phyloP scores from a whole-genome alignment of 2,888 invertebrate genomes.

The Candidula unifasciata region DNA sequence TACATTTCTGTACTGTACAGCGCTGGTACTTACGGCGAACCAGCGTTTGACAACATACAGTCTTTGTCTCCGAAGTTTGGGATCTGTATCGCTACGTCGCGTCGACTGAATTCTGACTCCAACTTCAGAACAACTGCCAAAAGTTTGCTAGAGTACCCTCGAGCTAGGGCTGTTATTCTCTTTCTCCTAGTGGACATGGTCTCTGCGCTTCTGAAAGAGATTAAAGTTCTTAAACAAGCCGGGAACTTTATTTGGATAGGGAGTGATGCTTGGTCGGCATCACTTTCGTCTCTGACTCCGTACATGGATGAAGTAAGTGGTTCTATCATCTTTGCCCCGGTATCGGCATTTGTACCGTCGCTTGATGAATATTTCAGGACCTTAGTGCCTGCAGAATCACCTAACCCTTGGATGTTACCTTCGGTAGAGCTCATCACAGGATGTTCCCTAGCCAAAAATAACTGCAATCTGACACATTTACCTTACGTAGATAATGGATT shows the following conservation, averaged over 20 bases:
- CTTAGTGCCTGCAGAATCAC: not conserved
- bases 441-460: slow-evolving; percentile 56
- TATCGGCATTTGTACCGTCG: not conserved
- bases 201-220: slow-evolving; percentile 52
- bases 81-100: slow-evolving; percentile 61
- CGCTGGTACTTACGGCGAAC: slow-evolving; percentile 80
- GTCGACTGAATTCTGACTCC: slow-evolving; percentile 13
- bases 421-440: slow-evolving; percentile 65
- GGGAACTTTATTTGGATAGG: slow-evolving; percentile 67
- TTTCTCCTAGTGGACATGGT: slow-evolving; percentile 57
- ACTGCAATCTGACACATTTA: slow-evolving; percentile 11
- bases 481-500: not conserved
- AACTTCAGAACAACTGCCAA: not conserved
- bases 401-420: slow-evolving; percentile 67
- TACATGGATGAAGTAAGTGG: slow-evolving; percentile 58
- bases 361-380: slow-evolving; percentile 31
- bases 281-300: slow-evolving; percentile 48
- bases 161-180: slow-evolving; percentile 63
- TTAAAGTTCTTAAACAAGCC: slow-evolving; percentile 42
- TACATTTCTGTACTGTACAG: slow-evolving; percentile 86
- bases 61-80: slow-evolving; percentile 48
- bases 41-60: slow-evolving; percentile 58
- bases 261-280: slow-evolving; percentile 61
- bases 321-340: slow-evolving; percentile 55
- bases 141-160: not conserved